Evolutionary conservation across 2,113 vertebrate species (phyloP).

Genomic region (Anoplopoma fimbria): DNA sequence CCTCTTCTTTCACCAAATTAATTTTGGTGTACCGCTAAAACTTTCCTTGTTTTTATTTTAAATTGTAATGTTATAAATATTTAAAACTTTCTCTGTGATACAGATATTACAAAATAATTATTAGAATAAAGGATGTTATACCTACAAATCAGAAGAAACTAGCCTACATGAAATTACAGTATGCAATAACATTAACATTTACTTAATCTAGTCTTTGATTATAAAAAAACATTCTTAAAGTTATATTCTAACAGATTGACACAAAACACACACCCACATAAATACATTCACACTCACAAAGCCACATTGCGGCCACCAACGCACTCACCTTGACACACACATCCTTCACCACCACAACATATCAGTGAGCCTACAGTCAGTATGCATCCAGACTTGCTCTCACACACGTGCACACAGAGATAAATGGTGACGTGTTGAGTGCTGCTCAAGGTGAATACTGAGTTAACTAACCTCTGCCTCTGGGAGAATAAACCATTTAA

Average conservation of each 20-base stretch:
- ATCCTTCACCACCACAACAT: neutral
- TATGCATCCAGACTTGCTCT: neutral
- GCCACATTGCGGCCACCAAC: neutral
- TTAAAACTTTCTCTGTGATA: too few relatives aligned
- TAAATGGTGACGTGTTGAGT: slow-evolving; percentile 19
- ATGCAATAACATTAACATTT: too few relatives aligned
- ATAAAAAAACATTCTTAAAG: too few relatives aligned
- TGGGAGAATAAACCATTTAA: slow-evolving; percentile 38
- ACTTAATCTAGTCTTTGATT: too few relatives aligned
- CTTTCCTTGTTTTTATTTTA: too few relatives aligned
- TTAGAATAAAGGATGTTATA: too few relatives aligned
- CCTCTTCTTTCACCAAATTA: too few relatives aligned
- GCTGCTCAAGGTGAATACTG: slow-evolving; percentile 57
- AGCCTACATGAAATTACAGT: too few relatives aligned
- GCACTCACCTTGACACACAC: neutral
- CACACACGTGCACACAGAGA: neutral
- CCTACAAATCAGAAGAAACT: too few relatives aligned
- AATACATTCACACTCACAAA: neutral
- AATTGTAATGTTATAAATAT: too few relatives aligned
- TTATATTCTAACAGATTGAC: neutral
- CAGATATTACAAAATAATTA: too few relatives aligned
- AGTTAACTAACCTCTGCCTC: slow-evolving; percentile 53
- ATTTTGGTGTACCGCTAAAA: too few relatives aligned
- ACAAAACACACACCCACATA: neutral
- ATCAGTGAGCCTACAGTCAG: neutral